Percentiles rank a stretch among this genome's conserved stretches.
Conservation (phyloP, 2,113 vertebrate species). For the Grammomys surdaster region DNA sequence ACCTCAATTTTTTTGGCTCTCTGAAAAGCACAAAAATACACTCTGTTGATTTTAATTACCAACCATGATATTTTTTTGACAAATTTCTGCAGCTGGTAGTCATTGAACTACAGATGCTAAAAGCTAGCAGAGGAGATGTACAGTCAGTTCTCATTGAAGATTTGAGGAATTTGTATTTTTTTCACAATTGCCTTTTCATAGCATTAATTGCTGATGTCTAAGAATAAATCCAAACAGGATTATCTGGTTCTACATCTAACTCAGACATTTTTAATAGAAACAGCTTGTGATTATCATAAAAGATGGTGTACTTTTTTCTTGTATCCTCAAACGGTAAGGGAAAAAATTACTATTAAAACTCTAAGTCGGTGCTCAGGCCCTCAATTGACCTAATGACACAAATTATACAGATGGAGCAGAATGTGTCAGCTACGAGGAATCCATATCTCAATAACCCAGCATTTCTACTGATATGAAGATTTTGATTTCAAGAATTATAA, state of each 20-base stretch:
- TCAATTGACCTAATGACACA: constrained; percentile 55
- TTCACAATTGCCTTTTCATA: constrained; percentile 58
- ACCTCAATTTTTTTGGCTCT: constrained; percentile 54
- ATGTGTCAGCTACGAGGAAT: constrained; percentile 63
- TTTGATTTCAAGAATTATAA: constrained; percentile 67
- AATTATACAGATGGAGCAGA: constrained; percentile 52
- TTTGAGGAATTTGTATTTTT: neutral
- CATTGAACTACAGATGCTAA: constrained; percentile 20
- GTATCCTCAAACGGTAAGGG: constrained; percentile 45
- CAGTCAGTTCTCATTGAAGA: neutral
- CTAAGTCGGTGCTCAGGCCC: constrained; percentile 6
- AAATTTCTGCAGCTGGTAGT: constrained; percentile 37
- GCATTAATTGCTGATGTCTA: constrained; percentile 77
- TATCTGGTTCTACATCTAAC: constrained; percentile 74
- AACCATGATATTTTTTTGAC: constrained; percentile 21
- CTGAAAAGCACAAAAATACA: constrained; percentile 64
- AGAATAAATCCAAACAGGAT: constrained; percentile 71
- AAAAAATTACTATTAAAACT: constrained; percentile 69
- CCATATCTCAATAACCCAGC: constrained; percentile 46
- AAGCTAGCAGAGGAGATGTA: constrained; percentile 50
- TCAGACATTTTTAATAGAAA: constrained; percentile 18
- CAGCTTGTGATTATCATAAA: constrained; percentile 22
- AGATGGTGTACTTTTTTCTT: neutral
- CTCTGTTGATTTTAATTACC: constrained; percentile 67
- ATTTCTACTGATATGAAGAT: constrained; percentile 58